Evolutionary conservation across 2,113 vertebrate species (phyloP), one percentile per base, ranked within the genome.

Genomic region (Aythya baeri): DNA sequence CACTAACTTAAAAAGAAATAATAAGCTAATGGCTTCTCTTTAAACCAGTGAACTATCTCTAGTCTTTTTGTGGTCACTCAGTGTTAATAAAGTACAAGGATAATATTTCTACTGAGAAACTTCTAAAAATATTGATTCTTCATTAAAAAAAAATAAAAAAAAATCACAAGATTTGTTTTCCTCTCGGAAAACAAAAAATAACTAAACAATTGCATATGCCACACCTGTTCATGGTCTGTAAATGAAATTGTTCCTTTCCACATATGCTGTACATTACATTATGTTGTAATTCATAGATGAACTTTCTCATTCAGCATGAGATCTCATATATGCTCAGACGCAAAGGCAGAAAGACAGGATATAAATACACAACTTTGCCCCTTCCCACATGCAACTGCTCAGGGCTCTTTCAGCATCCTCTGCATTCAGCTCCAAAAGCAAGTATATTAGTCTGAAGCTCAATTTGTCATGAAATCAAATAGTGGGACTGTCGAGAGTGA

Each of bases 401-500:
- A 17, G 67, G 65, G 88, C 14, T 95, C 52, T 85, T 83, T 84
- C 91, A 93, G 74, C 59, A 73, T 78, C 91, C 62, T 38, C 62
- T 90, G 44, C 90, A 87, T 59, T 73, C 75, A 55, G 61, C 81
- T 90, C 66, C 76, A 85, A 92, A 72, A 84, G 41, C 17, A 62
- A 61, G 58, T 68, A n/a, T 87, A 93, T 74, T 89, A 94, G 91
- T 91, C 96, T 80, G 72, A 67, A 92, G 84, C 73, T 94, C 83
- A 74, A 21, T 94, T 95, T 82, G 55, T 94, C 70, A 68, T 54
- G 91, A 86, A 96, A 91, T 50, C 91, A 91, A 96, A 96, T 44
- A 87, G 71, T 73, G 87, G 77, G 80, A 74, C 63, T 95, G 76
- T 94, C 86, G 88, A 55, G 73, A 88, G 50, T 93, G 52, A 96